Percentiles rank a stretch among this genome's conserved stretches.
Evolutionary conservation across 2,113 vertebrate genomes (phyloP).

Genomic region (Martes martes): DNA sequence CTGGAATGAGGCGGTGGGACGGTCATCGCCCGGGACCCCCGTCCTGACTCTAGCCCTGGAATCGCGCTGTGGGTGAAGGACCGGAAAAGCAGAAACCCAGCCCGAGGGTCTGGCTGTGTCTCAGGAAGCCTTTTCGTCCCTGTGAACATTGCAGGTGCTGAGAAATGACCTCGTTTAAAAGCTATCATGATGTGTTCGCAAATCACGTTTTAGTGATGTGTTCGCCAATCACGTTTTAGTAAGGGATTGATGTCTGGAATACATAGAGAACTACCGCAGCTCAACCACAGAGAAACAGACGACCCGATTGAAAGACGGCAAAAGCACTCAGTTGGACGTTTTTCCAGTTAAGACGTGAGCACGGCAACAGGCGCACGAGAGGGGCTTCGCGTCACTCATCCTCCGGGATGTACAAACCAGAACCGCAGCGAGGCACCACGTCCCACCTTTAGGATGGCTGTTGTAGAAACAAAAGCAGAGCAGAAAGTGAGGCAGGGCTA

Average conservation of each 20-base stretch:
- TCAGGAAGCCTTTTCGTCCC: not conserved
- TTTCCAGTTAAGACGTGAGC: not conserved
- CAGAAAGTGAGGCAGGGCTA: not conserved
- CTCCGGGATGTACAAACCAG: fast-evolving
- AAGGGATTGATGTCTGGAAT: not conserved
- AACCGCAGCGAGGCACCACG: fast-evolving
- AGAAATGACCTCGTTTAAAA: not conserved
- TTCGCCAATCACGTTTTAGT: not conserved
- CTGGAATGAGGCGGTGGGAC: fast-evolving
- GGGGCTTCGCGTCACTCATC: fast-evolving
- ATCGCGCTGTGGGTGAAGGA: not conserved
- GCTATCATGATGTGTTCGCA: not conserved
- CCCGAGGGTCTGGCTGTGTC: not conserved
- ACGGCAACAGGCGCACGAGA: fast-evolving
- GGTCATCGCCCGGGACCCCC: not conserved
- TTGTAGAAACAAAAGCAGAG: not conserved
- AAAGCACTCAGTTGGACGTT: not conserved
- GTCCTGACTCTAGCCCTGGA: too few relatives aligned
- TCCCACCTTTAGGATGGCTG: not conserved
- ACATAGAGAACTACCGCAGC: not conserved
- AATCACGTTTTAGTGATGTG: fast-evolving
- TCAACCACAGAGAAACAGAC: not conserved
- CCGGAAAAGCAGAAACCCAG: too few relatives aligned
- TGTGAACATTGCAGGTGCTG: fast-evolving
- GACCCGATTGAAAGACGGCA: not conserved